Conservation (phyloP, 2,888 invertebrate genomes). For the Drosophila buzzatii region DNA sequence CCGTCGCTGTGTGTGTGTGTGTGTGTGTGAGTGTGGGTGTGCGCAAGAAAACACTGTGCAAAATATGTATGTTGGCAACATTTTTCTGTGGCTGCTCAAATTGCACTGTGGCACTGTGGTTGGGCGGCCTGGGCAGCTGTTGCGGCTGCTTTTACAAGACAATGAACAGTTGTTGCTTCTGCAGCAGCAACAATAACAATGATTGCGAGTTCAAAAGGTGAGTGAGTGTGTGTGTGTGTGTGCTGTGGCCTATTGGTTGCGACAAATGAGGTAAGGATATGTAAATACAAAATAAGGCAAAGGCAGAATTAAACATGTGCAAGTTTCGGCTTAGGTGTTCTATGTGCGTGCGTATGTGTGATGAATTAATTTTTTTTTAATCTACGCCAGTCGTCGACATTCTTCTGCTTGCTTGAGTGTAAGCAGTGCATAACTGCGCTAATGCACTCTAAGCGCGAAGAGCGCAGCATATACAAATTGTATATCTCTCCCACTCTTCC, state of each 20-base stretch:
- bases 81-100: constrained; percentile 72
- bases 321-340: no score
- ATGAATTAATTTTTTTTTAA: not conserved
- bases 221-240: not conserved
- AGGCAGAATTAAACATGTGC: not conserved
- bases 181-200: constrained; percentile 35
- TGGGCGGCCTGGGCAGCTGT: constrained; percentile 29
- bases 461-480: not conserved
- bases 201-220: constrained; percentile 41
- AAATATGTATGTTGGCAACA: constrained; percentile 66
- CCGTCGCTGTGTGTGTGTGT: constrained; percentile 8
- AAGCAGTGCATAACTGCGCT: not conserved
- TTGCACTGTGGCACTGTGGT: constrained; percentile 65
- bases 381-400: not conserved
- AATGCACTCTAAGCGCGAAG: not conserved
- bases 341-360: not conserved
- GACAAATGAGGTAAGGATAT: constrained; percentile 20
- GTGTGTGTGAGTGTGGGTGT: constrained; percentile 22
- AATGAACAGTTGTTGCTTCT: constrained; percentile 67
- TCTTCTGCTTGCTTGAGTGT: not conserved
- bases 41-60: constrained; percentile 63
- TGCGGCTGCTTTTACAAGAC: constrained; percentile 59
- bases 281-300: not conserved
- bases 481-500: not conserved
- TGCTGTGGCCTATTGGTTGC: constrained; percentile 16